Evolutionary conservation across 2,113 vertebrate genomes (phyloP), one percentile per base, ranked within the genome.

Genomic region (Cololabis saira): DNA sequence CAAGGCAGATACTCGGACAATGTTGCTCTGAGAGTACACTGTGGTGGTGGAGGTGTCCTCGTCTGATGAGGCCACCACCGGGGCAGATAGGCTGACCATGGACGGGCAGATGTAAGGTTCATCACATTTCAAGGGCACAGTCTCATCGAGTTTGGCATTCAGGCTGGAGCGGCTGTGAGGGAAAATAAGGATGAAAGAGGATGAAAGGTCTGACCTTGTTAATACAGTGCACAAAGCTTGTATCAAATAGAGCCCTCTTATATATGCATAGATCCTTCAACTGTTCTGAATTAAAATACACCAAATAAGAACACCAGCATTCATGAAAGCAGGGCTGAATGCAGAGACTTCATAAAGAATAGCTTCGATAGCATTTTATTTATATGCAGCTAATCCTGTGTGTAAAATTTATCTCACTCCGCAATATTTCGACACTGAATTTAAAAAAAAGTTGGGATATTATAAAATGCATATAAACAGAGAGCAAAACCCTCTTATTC

Each of bases 1-100:
- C 94, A 99, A 95, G 83, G 98, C 97, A 71, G 98, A 99, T 87
- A 99, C 97, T 93, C 96, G 93, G 82, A 99, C 98, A 85, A 99
- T 96, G 93, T 98, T 99, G 92, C 95, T 95, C 87, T 96, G 96
- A 17, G 94, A 94, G 81, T 97, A 98, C 67, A 94, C 91, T 0
- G 94, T 93, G 83, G 95, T 94, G 81, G 94, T 85, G 90, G 95
- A 95, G 84, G 95, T 91, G 1, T 95, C 93, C 69, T 94, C 93
- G 87, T 96, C 96, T 0, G 96, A 95, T 19, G 95, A 95, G 85
- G 94, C 97, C 72, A 95, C 92, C 61, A 94, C 94, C 15, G 96
- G 94, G 67, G 95, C 96, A 1, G 96, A 95, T 84, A 97, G 95
- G 93, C 94, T 96, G 90, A 99, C 97, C 95, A 98, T 95, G 93